Base-by-base conservation (phyloP, 2,113 vertebrate genomes). In the Danionella cerebrum region DNA sequence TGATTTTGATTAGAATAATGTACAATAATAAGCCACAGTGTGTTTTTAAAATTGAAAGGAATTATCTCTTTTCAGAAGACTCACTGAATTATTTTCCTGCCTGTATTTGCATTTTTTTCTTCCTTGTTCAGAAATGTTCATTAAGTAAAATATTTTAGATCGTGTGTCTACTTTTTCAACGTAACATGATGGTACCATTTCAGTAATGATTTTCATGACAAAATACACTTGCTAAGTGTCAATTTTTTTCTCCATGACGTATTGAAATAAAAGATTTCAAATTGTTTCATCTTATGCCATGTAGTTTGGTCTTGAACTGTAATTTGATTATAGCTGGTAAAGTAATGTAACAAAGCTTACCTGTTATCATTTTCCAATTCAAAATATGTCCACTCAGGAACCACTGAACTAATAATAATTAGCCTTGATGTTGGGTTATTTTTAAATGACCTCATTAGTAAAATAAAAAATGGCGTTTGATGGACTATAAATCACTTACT, bases 31-130 rank as follows among this genome's bases (percentile, higher is more conserved):
- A 41, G 31, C 24, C 36, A 22, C 48, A 29, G 5, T 50, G 14
- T 44, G 47, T 50, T 71, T 74, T 69, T 62, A 19, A 65, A 65
- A 62, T 38, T n/a, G 41, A 76, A 71, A 47, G 39, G 74, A 63
- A 31, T 31, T 52, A 8, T 63, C 35, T 24, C 5, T 11, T 55
- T 52, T 63, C 54, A 38, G 19, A 5, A 6, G 39, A 38, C 8
- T 52, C 31, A 10, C 54, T 44, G 54, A 69, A 69, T 54, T 24
- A 41, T 65, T 65, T 64, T 35, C 18, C 64, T 67, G 65, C 2
- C 8, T 21, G n/a, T 62, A 52, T 44, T 55, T 31, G 65, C 22
- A 66, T 35, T n/a, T 67, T 38, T 3, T 44, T 13, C 8, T 42
- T 38, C 22, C 41, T 44, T 60, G 52, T 50, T 60, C n/a, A 16